Conservation (phyloP, 2,113 vertebrate species). For the Danionella cerebrum region DNA sequence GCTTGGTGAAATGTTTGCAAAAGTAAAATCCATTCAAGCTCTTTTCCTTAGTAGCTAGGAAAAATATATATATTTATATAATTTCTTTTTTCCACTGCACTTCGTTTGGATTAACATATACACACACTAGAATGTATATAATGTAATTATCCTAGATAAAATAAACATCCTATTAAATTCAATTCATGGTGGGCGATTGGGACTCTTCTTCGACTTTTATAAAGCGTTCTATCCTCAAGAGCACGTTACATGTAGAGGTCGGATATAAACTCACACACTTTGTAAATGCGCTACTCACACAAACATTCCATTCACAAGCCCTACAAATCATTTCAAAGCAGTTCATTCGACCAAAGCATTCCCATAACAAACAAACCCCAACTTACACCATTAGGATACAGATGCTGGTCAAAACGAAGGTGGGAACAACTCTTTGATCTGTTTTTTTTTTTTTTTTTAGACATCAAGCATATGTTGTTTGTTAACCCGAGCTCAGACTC, state of each 20-base stretch:
- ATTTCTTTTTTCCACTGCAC: conserved; percentile 42
- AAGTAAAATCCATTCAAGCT: conserved; percentile 45
- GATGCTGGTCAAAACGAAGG: conserved; percentile 46
- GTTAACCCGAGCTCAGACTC: neutral
- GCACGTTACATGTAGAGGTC: conserved; percentile 50
- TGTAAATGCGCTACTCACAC: conserved; percentile 31
- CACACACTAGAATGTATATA: conserved; percentile 61
- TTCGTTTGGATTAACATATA: conserved; percentile 55
- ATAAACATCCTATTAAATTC: conserved; percentile 11
- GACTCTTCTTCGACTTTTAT: conserved; percentile 50
- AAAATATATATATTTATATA: conserved; percentile 33
- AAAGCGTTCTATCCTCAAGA: conserved; percentile 42
- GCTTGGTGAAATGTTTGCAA: conserved; percentile 48
- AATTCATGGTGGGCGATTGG: conserved; percentile 43
- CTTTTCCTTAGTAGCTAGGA: conserved; percentile 47
- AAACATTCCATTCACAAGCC: conserved; percentile 52
- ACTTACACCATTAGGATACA: conserved; percentile 68
- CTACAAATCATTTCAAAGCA: conserved; percentile 57
- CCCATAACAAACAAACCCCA: conserved; percentile 66
- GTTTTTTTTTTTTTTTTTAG: conserved; percentile 43
- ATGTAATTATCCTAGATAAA: conserved; percentile 49
- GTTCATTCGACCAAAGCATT: conserved; percentile 52
- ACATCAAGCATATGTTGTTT: conserved; percentile 12
- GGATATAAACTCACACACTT: conserved; percentile 38
- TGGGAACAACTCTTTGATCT: conserved; percentile 22